phyloP scores from a whole-genome alignment of 2,113 vertebrate genomes.

The Meriones unguiculatus region DNA sequence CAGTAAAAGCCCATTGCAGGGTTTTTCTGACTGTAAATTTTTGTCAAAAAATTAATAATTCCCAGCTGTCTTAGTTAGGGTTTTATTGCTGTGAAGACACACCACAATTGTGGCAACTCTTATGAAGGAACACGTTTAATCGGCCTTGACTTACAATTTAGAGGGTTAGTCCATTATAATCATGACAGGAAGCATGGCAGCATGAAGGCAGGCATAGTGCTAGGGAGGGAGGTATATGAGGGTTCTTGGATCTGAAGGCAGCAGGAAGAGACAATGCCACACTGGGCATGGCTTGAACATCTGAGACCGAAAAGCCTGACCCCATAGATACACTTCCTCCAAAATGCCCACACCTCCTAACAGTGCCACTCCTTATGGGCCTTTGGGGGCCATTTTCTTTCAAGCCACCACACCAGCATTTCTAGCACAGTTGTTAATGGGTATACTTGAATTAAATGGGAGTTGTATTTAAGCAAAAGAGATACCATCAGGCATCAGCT shows the following conservation, averaged over 20 bases:
- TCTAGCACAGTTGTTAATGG: constrained; percentile 46
- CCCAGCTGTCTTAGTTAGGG: background rate
- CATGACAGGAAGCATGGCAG: background rate
- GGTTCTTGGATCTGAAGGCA: background rate
- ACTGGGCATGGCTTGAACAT: background rate
- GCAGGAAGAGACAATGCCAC: background rate
- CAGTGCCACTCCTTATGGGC: background rate
- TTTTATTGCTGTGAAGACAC: background rate
- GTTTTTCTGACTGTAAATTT: constrained; percentile 22
- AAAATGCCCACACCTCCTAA: background rate
- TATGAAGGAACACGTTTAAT: background rate
- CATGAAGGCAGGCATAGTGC: background rate
- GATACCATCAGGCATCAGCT: background rate
- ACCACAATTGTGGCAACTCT: background rate
- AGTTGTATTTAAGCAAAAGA: background rate
- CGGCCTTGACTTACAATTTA: background rate
- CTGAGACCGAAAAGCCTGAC: background rate
- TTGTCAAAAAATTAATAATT: constrained; percentile 42
- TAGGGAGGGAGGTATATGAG: background rate
- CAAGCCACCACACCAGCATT: background rate
- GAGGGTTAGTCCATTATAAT: background rate
- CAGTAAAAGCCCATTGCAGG: background rate
- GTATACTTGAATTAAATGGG: background rate
- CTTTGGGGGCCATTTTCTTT: background rate
- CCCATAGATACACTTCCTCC: background rate